A percentile compares a stretch with the other conserved stretches of the same genome.
Evolutionary conservation across 2,888 invertebrate genomes (phyloP).

Genomic region (Stomorhina lunata): DNA sequence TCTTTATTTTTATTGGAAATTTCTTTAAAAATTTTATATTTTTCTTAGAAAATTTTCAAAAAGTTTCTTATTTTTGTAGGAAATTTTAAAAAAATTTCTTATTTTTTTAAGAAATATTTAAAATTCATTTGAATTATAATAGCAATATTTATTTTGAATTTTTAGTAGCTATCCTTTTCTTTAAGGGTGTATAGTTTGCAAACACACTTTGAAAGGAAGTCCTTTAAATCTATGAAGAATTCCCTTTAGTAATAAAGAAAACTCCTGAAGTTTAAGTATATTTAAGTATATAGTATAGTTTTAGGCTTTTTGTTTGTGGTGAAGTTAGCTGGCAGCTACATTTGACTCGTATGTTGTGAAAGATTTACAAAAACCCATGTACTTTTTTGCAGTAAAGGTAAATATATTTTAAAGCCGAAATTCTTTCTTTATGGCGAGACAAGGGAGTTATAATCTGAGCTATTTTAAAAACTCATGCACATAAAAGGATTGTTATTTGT

Average conservation of each 20-base stretch:
- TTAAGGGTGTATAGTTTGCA: slow-evolving; percentile 49
- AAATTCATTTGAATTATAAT: no score
- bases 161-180: no score
- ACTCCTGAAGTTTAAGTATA: slow-evolving; percentile 31
- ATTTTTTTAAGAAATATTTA: no score
- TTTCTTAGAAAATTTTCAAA: no score
- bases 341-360: background rate
- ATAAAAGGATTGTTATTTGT: slow-evolving; percentile 50
- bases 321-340: background rate
- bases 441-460: slow-evolving; percentile 54
- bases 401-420: slow-evolving; percentile 46
- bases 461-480: slow-evolving; percentile 31
- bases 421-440: slow-evolving; percentile 47
- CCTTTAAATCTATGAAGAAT: background rate
- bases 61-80: no score
- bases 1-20: no score
- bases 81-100: no score
- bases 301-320: background rate
- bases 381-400: no score
- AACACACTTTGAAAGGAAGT: background rate
- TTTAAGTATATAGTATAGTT: no score
- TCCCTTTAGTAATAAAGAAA: background rate
- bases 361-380: background rate
- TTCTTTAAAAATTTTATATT: no score
- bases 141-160: no score